Base-by-base conservation (phyloP, 2,797 vertebrate genomes). In the Arrhamphus sclerolepis region DNA sequence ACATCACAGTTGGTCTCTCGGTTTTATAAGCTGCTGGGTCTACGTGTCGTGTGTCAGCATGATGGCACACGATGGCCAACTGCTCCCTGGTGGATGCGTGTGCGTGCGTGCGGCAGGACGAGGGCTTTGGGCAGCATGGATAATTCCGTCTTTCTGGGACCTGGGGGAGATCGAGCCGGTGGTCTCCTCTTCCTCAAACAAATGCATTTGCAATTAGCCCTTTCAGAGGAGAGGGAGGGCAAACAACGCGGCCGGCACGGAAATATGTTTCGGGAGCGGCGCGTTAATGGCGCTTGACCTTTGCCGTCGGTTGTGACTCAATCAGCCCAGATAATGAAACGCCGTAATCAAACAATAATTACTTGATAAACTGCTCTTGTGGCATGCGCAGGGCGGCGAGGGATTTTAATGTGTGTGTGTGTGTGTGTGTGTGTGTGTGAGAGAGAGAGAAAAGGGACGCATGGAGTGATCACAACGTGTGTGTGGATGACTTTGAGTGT, bases 331-430 rank as follows among this genome's bases (percentile, higher is more conserved):
- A 93, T 94, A 93, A 93, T 94, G 91, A 94, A 93, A 93, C 74
- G 87, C 90, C 91, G 91, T 92, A 93, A 93, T 94, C 92, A 93
- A 93, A 93, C 92, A 93, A 93, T 93, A 94, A 93, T 94, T 91
- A 91, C 90, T 92, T 92, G 91, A 93, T 93, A 92, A 93, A 94
- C 91, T 92, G 90, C 89, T 87, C 88, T 68, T 59, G 80, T 89
- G 88, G 85, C 87, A 87, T 86, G 76, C 80, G 52, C 11, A 24
- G 83, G 81, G 80, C 39, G 48, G 82, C 66, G 6, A 61, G 87
- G 85, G 85, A 87, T 82, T 81, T 81, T 69, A 67, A 59, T 46
- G 66, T 72, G 66, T 69, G 62, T 73, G 70, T 60, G 72, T 48
- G 75, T 43, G 58, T 62, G 50, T 28, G 56, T 41, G 60, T 48